Percentiles rank a stretch among this genome's conserved stretches.
These are phyloP conservation scores for Leptinotarsa haldemani DNA, from an alignment of 2,888 invertebrate genomes.

Conservation along the genomic window DNA sequence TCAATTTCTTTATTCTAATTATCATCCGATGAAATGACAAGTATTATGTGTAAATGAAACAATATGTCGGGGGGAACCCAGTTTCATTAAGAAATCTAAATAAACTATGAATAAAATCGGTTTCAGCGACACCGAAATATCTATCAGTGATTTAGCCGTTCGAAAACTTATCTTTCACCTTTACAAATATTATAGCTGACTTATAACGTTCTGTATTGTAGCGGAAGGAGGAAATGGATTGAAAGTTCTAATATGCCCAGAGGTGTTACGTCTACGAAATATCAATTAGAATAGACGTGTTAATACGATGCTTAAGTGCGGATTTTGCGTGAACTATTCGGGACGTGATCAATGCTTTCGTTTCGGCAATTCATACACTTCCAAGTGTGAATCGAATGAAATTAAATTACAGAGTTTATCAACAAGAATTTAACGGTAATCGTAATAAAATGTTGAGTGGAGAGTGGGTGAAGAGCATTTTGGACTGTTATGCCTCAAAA, in stretches of 20 bases:
- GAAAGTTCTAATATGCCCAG: not conserved
- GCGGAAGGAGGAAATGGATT: slow-evolving; percentile 18
- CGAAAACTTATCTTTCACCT: too few species aligned
- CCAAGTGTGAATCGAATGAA: not conserved
- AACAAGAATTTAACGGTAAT: not conserved
- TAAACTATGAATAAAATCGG: too few species aligned
- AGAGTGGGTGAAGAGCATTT: too few species aligned
- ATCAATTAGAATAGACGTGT: slow-evolving; percentile 6
- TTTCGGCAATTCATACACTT: not conserved
- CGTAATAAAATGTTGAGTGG: not conserved
- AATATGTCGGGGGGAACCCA: too few species aligned
- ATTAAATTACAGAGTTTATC: not conserved
- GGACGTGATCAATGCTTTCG: not conserved
- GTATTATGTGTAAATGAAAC: too few species aligned
- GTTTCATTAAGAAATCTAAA: too few species aligned
- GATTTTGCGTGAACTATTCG: not conserved
- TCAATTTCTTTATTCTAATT: too few species aligned
- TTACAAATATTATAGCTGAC: not conserved
- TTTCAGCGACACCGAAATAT: too few species aligned
- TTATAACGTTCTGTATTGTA: not conserved
- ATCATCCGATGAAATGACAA: too few species aligned
- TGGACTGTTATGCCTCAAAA: too few species aligned
- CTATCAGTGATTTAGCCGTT: too few species aligned
- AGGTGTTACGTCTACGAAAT: slow-evolving; percentile 4
- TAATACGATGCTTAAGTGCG: not conserved